Percentiles rank a stretch among this genome's conserved stretches.
These are phyloP conservation scores for Nipponia nippon DNA, from an alignment of 2,113 vertebrate genomes.

Conservation along the genomic window DNA sequence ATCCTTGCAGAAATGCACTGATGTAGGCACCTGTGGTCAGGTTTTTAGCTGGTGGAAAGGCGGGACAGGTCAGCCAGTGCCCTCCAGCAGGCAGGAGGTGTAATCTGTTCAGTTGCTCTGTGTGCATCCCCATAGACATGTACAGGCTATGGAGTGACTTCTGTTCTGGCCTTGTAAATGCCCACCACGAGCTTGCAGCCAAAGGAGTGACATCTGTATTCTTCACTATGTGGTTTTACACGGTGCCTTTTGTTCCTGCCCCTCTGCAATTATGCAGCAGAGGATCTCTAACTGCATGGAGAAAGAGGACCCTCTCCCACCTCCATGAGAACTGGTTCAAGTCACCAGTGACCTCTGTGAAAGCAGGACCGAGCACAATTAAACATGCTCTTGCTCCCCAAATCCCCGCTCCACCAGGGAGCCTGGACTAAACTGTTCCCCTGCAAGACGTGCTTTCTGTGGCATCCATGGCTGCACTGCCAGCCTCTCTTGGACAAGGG, in stretches of 20 bases:
- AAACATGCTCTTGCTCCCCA: background rate
- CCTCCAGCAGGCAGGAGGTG: background rate
- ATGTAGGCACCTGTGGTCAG: background rate
- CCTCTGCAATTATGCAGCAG: accelerated
- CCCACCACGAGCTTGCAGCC: background rate
- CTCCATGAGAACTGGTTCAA: background rate
- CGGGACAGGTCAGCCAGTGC: background rate
- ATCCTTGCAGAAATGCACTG: background rate
- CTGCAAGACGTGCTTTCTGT: background rate
- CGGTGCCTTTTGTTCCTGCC: background rate
- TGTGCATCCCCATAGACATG: background rate
- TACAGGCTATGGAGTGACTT: background rate
- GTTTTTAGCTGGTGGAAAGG: background rate
- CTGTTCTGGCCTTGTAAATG: background rate
- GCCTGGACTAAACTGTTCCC: background rate
- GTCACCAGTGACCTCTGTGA: background rate
- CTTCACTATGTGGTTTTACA: background rate
- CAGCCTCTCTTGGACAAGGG: background rate
- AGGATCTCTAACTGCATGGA: background rate
- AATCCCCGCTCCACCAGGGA: background rate
- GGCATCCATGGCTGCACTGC: background rate
- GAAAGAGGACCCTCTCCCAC: background rate
- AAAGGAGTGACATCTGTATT: background rate
- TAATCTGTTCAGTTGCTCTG: background rate
- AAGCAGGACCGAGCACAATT: background rate